Evolutionary conservation across 2,113 vertebrate species (phyloP).

Genomic region (Sebastes fasciatus): DNA sequence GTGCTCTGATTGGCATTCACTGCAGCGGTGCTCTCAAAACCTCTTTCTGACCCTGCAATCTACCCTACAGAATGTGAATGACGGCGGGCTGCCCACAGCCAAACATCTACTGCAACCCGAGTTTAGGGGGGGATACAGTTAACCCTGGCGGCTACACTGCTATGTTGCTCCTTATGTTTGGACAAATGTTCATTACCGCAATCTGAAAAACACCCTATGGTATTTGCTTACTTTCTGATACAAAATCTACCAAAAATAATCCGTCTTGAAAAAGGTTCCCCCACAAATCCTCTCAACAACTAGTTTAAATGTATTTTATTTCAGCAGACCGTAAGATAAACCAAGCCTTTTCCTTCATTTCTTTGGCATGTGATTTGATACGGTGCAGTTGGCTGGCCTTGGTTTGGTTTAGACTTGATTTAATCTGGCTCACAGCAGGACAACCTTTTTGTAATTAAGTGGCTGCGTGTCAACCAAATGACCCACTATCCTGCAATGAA

Average conservation of each 20-base stretch:
- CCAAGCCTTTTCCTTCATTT: conserved; percentile 26
- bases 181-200: conserved; percentile 34
- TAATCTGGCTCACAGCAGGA: conserved; percentile 50
- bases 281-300: conserved; percentile 23
- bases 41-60: conserved; percentile 53
- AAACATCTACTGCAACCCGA: conserved; percentile 35
- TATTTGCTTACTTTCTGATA: conserved; percentile 18
- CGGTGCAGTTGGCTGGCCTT: conserved; percentile 4
- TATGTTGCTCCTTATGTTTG: not conserved
- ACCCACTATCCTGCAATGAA: conserved; percentile 27
- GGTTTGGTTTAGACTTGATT: conserved; percentile 47
- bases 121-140: conserved; percentile 5
- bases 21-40: conserved; percentile 49
- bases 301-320: conserved; percentile 30
- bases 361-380: conserved; percentile 35
- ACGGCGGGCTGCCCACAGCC: conserved; percentile 28
- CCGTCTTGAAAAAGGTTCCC: conserved; percentile 6
- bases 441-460: conserved; percentile 49
- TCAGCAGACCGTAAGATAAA: conserved; percentile 27
- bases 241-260: conserved; percentile 22
- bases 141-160: not conserved
- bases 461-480: conserved; percentile 43
- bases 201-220: conserved; percentile 8
- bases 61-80: conserved; percentile 23
- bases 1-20: conserved; percentile 51